phyloP scores from a whole-genome alignment of 2,888 invertebrate genomes.

The Pharmacophagus antenor region DNA sequence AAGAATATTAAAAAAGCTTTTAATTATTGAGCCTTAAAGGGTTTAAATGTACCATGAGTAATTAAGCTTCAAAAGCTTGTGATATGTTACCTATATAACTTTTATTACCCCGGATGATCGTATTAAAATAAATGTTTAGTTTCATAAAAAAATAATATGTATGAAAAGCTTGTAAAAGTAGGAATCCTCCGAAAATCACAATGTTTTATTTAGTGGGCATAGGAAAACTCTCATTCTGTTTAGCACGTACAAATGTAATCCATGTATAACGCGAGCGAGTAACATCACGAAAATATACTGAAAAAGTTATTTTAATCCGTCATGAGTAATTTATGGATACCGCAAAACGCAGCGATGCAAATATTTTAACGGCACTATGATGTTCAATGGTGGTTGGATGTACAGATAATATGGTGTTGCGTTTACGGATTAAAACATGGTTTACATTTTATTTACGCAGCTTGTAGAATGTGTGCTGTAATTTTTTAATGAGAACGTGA shows the following conservation, averaged over 20 bases:
- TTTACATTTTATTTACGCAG: background rate
- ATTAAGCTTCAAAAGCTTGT: too few relatives aligned
- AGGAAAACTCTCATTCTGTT: constrained; percentile 41
- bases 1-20: too few relatives aligned
- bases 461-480: too few relatives aligned
- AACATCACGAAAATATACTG: constrained; percentile 42
- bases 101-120: too few relatives aligned
- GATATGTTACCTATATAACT: too few relatives aligned
- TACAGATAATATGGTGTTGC: constrained; percentile 21
- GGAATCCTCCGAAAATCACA: constrained; percentile 63
- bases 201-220: constrained; percentile 51
- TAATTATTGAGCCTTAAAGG: too few relatives aligned
- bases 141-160: constrained; percentile 35
- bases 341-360: constrained; percentile 31
- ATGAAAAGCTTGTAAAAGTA: constrained; percentile 48
- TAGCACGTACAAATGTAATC: constrained; percentile 58
- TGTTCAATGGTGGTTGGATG: constrained; percentile 22
- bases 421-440: background rate
- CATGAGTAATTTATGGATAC: constrained; percentile 31
- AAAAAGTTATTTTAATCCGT: constrained; percentile 46
- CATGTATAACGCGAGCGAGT: constrained; percentile 47
- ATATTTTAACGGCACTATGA: constrained; percentile 28
- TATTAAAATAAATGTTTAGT: too few relatives aligned
- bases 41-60: too few relatives aligned
- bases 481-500: background rate